These are phyloP conservation scores for Dryobota labecula DNA, from an alignment of 2,888 invertebrate species.

Conservation along the genomic window DNA sequence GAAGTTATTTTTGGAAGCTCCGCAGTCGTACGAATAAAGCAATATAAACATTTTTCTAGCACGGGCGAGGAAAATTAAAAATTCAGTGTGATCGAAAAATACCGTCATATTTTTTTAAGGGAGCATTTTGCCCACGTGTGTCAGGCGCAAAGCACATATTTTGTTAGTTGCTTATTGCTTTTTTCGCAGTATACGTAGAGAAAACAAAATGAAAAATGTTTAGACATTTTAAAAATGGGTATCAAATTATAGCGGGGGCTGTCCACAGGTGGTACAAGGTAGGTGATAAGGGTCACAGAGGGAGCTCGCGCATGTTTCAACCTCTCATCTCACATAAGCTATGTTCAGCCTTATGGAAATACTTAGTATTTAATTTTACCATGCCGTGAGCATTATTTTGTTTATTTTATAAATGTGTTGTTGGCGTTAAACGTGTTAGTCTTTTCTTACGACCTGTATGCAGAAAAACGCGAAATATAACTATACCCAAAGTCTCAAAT, in stretches of 20 bases:
- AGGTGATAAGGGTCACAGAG: conserved; percentile 77
- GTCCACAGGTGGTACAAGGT: conserved; percentile 77
- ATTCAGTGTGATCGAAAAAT: conserved; percentile 26
- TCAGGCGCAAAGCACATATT: conserved; percentile 31
- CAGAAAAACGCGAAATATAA: conserved; percentile 31
- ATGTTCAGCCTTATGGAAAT: conserved; percentile 63
- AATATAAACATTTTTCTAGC: conserved; percentile 41
- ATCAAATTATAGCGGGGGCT: conserved; percentile 70
- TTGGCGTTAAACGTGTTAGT: conserved; percentile 14
- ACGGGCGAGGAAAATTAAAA: conserved; percentile 28
- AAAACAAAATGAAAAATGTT: conserved; percentile 72
- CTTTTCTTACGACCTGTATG: conserved; percentile 23
- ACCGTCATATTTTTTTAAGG: conserved; percentile 22
- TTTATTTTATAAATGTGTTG: conserved; percentile 48
- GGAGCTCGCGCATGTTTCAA: conserved; percentile 56
- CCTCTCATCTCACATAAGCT: conserved; percentile 73
- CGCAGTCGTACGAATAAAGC: conserved; percentile 31
- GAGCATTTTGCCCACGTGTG: conserved; percentile 12
- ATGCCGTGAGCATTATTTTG: conserved; percentile 39
- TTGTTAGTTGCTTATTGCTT: conserved; percentile 28
- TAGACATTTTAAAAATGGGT: conserved; percentile 74
- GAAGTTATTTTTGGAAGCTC: conserved; percentile 49
- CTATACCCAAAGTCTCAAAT: too few relatives aligned
- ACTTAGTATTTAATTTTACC: conserved; percentile 48
- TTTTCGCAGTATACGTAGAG: conserved; percentile 15